A percentile compares a stretch with the other conserved stretches of the same genome.
These are phyloP conservation scores for Craseonycteris thonglongyai DNA, from an alignment of 2,113 vertebrate genomes.

Conservation along the genomic window DNA sequence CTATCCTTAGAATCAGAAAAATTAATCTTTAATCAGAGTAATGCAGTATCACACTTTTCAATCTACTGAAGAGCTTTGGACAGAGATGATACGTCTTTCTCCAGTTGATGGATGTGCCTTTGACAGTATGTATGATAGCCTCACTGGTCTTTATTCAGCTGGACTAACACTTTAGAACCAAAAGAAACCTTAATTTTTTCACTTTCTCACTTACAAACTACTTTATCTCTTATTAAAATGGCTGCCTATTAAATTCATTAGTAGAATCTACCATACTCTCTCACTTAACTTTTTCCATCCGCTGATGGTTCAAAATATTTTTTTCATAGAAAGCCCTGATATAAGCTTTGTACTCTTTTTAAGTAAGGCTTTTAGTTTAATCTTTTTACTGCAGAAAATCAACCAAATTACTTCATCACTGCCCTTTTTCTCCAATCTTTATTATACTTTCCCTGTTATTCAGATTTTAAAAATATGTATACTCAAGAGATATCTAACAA, in stretches of 20 bases:
- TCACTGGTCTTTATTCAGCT: neutral
- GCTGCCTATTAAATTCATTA: neutral
- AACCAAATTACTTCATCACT: neutral
- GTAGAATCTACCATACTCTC: neutral
- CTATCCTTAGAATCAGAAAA: neutral
- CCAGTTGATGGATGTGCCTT: neutral
- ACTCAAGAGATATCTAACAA: neutral
- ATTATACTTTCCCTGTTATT: neutral
- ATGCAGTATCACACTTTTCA: neutral
- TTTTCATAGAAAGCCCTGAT: neutral
- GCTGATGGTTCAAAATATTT: neutral
- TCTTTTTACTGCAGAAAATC: neutral
- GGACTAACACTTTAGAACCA: neutral
- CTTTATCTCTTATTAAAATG: neutral
- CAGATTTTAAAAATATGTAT: neutral
- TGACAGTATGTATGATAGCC: neutral
- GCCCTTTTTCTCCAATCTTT: neutral
- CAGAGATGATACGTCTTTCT: neutral
- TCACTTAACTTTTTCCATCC: neutral
- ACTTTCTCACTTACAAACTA: neutral
- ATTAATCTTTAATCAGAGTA: neutral
- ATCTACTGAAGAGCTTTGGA: neutral
- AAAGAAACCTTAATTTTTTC: neutral
- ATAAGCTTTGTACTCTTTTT: constrained; percentile 18
- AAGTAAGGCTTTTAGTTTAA: constrained; percentile 6